Conservation (phyloP, 2,113 vertebrate genomes). For the Aphyosemion australe region DNA sequence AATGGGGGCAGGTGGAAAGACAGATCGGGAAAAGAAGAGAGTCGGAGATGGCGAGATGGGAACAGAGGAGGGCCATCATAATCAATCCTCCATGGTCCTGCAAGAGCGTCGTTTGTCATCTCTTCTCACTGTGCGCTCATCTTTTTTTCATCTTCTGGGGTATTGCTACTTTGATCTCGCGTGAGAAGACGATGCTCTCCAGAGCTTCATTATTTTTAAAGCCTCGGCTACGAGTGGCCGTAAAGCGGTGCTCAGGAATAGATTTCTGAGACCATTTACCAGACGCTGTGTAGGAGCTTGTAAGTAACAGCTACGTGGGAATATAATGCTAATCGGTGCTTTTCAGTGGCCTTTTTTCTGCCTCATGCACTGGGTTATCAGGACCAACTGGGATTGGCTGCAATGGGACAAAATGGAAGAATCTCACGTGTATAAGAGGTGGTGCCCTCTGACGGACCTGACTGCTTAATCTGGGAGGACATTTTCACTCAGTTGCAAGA, state of each 20-base stretch:
- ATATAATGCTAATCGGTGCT: slow-evolving; percentile 44
- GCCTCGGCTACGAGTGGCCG: slow-evolving; percentile 57
- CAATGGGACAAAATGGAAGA: slow-evolving; percentile 33
- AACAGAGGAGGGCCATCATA: slow-evolving; percentile 57
- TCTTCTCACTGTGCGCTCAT: slow-evolving; percentile 49
- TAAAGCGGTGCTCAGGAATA: slow-evolving; percentile 74
- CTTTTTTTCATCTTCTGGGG: slow-evolving; percentile 59
- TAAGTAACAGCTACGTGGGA: slow-evolving; percentile 57
- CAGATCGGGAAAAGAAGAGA: slow-evolving; percentile 32
- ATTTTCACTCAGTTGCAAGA: slow-evolving; percentile 8
- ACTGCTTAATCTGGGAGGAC: slow-evolving; percentile 46
- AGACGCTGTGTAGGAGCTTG: slow-evolving; percentile 39
- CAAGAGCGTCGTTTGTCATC: slow-evolving; percentile 73
- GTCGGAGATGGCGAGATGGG: slow-evolving; percentile 31
- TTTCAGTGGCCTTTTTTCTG: slow-evolving; percentile 47
- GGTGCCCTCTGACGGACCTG: slow-evolving; percentile 21
- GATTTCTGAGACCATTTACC: slow-evolving; percentile 67
- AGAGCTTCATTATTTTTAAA: slow-evolving; percentile 75
- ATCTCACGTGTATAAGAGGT: slow-evolving; percentile 39
- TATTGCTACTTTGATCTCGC: slow-evolving; percentile 60
- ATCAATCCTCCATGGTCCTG: slow-evolving; percentile 72
- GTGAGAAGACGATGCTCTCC: slow-evolving; percentile 53
- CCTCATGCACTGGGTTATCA: slow-evolving; percentile 44
- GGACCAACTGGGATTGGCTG: slow-evolving; percentile 37
- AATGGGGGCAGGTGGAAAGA: slow-evolving; percentile 31